These are phyloP conservation scores for Nasua narica DNA, from an alignment of 2,797 vertebrate species.

Conservation along the genomic window DNA sequence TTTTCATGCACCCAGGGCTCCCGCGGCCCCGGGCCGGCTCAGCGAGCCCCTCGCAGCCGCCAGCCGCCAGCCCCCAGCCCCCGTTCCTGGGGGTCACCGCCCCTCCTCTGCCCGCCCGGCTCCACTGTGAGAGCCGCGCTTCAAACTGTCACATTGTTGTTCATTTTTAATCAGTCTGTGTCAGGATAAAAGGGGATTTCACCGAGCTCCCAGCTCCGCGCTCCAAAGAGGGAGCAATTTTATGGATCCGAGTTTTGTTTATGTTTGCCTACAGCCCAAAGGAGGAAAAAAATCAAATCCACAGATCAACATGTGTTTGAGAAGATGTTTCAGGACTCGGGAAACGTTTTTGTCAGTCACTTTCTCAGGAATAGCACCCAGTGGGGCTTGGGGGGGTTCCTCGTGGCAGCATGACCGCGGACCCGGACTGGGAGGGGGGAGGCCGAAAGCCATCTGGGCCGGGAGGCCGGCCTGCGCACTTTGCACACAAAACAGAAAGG, in stretches of 20 bases:
- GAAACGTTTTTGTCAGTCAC: not conserved
- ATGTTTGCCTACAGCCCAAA: conserved; percentile 20
- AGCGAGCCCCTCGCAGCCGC: rapidly evolving
- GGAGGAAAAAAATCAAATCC: not conserved
- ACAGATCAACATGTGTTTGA: not conserved
- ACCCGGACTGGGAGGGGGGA: not conserved
- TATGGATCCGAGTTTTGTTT: not conserved
- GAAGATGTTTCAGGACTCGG: not conserved
- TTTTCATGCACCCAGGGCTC: rapidly evolving
- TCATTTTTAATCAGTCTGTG: conserved; percentile 64
- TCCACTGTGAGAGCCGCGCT: not conserved
- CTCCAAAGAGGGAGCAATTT: not conserved
- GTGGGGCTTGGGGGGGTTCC: not conserved
- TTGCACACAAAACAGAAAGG: not conserved
- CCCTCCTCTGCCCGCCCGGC: not conserved
- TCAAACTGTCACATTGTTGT: not conserved
- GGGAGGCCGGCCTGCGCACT: not conserved
- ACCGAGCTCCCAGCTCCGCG: not conserved
- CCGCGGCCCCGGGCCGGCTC: rapidly evolving
- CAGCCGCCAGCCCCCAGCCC: not conserved
- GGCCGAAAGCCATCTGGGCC: not conserved
- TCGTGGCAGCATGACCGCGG: rapidly evolving
- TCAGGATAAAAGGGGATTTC: conserved; percentile 21
- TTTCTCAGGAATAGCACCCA: not conserved
- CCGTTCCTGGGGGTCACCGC: not conserved